These are phyloP conservation scores for Caenorhabditis sp. DNA, from an alignment of 2,888 invertebrate species.

Conservation along the genomic window DNA sequence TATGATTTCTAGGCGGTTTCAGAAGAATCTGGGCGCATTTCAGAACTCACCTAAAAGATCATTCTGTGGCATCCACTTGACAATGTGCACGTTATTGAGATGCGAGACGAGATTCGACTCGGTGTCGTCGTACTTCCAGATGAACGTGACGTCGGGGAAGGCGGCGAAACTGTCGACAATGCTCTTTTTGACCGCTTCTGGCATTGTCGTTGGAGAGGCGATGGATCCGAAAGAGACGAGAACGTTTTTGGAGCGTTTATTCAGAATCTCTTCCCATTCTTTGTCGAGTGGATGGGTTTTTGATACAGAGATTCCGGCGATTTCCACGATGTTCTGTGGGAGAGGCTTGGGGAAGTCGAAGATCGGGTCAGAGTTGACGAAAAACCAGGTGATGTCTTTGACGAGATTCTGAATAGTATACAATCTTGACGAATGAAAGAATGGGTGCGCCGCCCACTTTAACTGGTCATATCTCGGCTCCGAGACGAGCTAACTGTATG, in stretches of 20 bases:
- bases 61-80: slow-evolving; percentile 83
- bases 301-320: slow-evolving; percentile 70
- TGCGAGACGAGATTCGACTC: slow-evolving; percentile 48
- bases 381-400: slow-evolving; percentile 64
- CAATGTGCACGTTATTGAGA: slow-evolving; percentile 60
- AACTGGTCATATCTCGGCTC: too few relatives aligned
- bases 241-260: slow-evolving; percentile 60
- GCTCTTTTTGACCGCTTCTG: slow-evolving; percentile 57
- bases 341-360: slow-evolving; percentile 75
- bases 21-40: neutral
- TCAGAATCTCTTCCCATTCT: slow-evolving; percentile 64
- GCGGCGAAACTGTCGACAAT: slow-evolving; percentile 54
- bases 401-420: slow-evolving; percentile 62
- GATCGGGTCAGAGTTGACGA: slow-evolving; percentile 73
- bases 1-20: neutral
- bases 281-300: slow-evolving; percentile 47
- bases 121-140: slow-evolving; percentile 75
- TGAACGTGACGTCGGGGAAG: slow-evolving; percentile 75
- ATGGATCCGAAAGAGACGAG: slow-evolving; percentile 74
- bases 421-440: neutral
- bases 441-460: too few relatives aligned
- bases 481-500: too few relatives aligned
- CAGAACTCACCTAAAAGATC: slow-evolving; percentile 80
- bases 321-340: slow-evolving; percentile 70
- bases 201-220: slow-evolving; percentile 64